These are phyloP conservation scores for Deilephila elpenor DNA, from an alignment of 2,888 invertebrate genomes.

Conservation along the genomic window DNA sequence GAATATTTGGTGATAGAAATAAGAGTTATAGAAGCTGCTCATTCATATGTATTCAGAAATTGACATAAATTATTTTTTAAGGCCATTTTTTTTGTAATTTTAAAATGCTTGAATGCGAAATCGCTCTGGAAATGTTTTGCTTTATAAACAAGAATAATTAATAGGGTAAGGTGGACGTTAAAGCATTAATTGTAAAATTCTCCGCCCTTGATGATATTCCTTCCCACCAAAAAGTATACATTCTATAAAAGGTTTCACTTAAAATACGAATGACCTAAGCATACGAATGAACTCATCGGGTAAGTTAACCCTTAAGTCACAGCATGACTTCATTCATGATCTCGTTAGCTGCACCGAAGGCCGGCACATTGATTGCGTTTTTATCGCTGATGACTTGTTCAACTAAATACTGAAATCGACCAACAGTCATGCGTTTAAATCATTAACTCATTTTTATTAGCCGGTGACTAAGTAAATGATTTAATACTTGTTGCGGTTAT, in stretches of 20 bases:
- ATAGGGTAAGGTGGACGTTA: no score
- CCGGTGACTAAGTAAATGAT: not conserved
- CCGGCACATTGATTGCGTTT: slow-evolving; percentile 13
- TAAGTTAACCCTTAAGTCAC: not conserved
- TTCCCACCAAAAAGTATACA: not conserved
- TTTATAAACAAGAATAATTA: no score
- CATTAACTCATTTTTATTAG: not conserved
- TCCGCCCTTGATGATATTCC: no score
- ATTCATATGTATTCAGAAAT: no score
- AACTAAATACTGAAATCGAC: not conserved
- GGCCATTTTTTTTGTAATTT: no score
- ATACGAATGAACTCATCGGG: not conserved
- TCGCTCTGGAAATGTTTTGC: no score
- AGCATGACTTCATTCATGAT: slow-evolving; percentile 14
- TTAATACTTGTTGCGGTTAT: not conserved
- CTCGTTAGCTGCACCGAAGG: slow-evolving; percentile 13
- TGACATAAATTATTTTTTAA: no score
- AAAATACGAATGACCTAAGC: not conserved
- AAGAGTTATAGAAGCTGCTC: no score
- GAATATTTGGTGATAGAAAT: no score
- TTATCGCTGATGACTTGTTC: slow-evolving; percentile 22
- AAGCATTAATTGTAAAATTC: no score
- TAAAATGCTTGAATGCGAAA: no score
- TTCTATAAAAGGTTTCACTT: not conserved
- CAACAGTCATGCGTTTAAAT: not conserved